Percentiles rank a stretch among this genome's conserved stretches.
Conservation (phyloP, 2,797 vertebrate genomes). For the Enteromius anoplus region DNA sequence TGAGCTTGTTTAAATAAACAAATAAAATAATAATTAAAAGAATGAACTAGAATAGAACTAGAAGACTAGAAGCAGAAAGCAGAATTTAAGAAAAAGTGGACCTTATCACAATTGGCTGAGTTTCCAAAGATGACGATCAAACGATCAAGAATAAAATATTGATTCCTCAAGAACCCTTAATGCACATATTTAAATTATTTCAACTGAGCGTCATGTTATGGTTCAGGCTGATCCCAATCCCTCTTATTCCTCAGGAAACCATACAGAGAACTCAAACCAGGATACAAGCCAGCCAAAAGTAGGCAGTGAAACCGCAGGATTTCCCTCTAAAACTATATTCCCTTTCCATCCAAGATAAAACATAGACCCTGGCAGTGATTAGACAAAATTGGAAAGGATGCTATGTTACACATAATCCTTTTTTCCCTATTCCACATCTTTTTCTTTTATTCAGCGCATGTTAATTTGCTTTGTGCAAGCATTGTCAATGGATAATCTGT, state of each 20-base stretch:
- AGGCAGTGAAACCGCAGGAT: slow-evolving; percentile 55
- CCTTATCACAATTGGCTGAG: neutral
- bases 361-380: slow-evolving; percentile 75
- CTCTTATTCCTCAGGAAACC: slow-evolving; percentile 44
- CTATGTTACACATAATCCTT: slow-evolving; percentile 73
- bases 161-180: neutral
- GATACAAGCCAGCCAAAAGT: slow-evolving; percentile 27
- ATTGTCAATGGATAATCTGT: slow-evolving; percentile 77
- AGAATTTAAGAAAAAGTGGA: neutral
- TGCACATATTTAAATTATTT: slow-evolving; percentile 4
- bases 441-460: slow-evolving; percentile 64
- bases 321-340: slow-evolving; percentile 67
- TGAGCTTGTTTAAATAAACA: neutral
- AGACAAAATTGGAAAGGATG: slow-evolving; percentile 70
- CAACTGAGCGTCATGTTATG: slow-evolving; percentile 17
- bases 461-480: slow-evolving; percentile 71
- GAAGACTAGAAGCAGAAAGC: no score
- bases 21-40: no score
- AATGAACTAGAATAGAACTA: no score
- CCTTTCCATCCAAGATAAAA: slow-evolving; percentile 75
- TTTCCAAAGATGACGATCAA: neutral
- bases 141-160: neutral
- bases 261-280: slow-evolving; percentile 10
- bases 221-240: slow-evolving; percentile 7
- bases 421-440: slow-evolving; percentile 66